Evolutionary conservation across 2,113 vertebrate species (phyloP), one percentile per base, ranked within the genome.

Genomic region (Tyrannus savana): DNA sequence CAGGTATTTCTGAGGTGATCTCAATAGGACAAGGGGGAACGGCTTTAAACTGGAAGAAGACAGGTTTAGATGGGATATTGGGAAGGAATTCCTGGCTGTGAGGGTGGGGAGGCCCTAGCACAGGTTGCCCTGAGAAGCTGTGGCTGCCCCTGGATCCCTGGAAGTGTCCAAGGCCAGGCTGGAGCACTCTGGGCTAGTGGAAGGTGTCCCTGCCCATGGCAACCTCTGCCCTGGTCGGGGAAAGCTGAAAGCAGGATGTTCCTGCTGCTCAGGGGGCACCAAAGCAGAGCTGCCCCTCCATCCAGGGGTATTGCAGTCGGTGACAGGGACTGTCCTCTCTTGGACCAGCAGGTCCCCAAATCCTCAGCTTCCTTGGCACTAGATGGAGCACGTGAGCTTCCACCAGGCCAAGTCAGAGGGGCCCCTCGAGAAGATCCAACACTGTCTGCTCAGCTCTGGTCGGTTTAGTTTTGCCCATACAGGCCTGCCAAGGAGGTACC

Each of bases 371-470:
- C 58, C 37, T 14, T 53, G 49, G 50, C 95, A 21, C 88, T 80
- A 93, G 94, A 88, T 89, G 95, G 96, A 91, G 81, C 73, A 41
- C 62, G 25, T 44, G 87, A 83, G 79, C 84, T 89, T 95, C 80
- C 72, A 64, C 16, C 41, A 30, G 41, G 35, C 59, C 3, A 22
- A 60, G 3, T 17, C 68, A 52, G 25, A n/a, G 53, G 9, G 6
- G 6, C 9, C 33, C 17, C 31, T n/a, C 1, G 30, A 68, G 17
- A 80, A 73, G n/a, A 44, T 84, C 84, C 60, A 33, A 12, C 4
- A 2, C 44, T 75, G 37, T 10, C 39, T n/a, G 3, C 7, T 63
- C 31, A 25, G 74, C 52, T 75, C 52, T 17, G 12, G 10, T 33
- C 0, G 0, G 44, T 18, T 73, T 23, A 22, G 8, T 55, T 92